A percentile compares a stretch with the other conserved stretches of the same genome.
phyloP scores from a whole-genome alignment of 2,888 invertebrate species.

The Hemicrepidius hirtus region DNA sequence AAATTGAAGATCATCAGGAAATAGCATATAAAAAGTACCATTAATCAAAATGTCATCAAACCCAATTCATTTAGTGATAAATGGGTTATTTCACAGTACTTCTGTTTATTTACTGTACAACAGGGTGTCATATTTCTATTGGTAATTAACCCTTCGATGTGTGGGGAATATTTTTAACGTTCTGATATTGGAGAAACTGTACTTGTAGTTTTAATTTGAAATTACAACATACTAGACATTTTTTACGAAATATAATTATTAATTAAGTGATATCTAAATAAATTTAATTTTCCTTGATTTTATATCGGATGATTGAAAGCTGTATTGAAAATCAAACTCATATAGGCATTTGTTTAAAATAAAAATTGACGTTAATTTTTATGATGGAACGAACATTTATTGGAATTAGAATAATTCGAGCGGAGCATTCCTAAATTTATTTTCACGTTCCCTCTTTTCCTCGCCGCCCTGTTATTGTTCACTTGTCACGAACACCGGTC shows the following conservation, averaged over 20 bases:
- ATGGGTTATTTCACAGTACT: constrained; percentile 5
- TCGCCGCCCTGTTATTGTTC: constrained; percentile 32
- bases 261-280: too few species aligned
- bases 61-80: constrained; percentile 11
- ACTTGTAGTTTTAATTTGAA: too few species aligned
- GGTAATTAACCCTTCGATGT: background rate
- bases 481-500: constrained; percentile 34
- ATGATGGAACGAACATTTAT: constrained; percentile 34
- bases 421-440: constrained; percentile 25
- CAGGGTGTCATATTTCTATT: constrained; percentile 7
- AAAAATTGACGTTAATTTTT: constrained; percentile 19
- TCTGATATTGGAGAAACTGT: background rate
- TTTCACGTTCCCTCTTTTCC: constrained; percentile 4
- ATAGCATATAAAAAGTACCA: background rate
- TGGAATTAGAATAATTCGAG: constrained; percentile 28
- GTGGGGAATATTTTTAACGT: background rate
- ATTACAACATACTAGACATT: too few species aligned
- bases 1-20: constrained; percentile 1
- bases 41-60: constrained; percentile 17
- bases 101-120: constrained; percentile 2
- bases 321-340: too few species aligned
- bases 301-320: too few species aligned
- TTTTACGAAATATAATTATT: background rate
- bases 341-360: constrained; percentile 1
- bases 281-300: background rate